Base-by-base conservation (phyloP, 23 tunicate species). In the Corella eumyota region DNA sequence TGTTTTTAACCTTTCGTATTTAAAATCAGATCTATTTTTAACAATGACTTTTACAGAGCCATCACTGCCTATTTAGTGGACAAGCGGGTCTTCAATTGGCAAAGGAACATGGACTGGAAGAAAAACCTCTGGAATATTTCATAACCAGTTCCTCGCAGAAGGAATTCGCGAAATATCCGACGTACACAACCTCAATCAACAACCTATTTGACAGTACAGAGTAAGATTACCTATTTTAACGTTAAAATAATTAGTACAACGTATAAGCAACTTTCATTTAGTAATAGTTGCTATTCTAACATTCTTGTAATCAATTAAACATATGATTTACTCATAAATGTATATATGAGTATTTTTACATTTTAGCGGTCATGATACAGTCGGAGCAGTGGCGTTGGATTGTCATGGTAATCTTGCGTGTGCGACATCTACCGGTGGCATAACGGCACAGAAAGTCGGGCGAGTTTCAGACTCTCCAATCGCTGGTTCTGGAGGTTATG, bases 361-460 rank as follows among this genome's bases (percentile, higher is more conserved):
- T 63, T 33, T 0, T 33, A 77, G 90, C 11, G 79, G 61, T 38
- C 90, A 80, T 27, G 90, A 80, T 67, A 80, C 90, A 5, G 90
- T 80, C 26, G 90, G 90, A 17, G 90, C 90, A 4, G 90, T 80
- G 61, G 90, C 90, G 19, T 50, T 80, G 9, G 90, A 80, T 80
- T 25, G 40, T 0, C 5, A 56, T 47, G 90, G 90, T 31, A 80
- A 80, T 62, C 56, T 80, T 29, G 90, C 90, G 17, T 80, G 90
- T 51, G 90, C 90, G 2, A 80, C 90, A 21, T 80, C 90, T 26
- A 71, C 90, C 28, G 90, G 90, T n/a, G 90, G 90, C 13, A 71
- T 71, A 6, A 65, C 72, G 11, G 68, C 46, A 13, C 79, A 71
- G 44, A 32, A 28, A 31, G 63, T 35, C 6, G 90, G 90, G 17